Percentiles rank a stretch among this genome's conserved stretches.
Conservation (phyloP, 2,888 invertebrate species). For the Villa cingulata region DNA sequence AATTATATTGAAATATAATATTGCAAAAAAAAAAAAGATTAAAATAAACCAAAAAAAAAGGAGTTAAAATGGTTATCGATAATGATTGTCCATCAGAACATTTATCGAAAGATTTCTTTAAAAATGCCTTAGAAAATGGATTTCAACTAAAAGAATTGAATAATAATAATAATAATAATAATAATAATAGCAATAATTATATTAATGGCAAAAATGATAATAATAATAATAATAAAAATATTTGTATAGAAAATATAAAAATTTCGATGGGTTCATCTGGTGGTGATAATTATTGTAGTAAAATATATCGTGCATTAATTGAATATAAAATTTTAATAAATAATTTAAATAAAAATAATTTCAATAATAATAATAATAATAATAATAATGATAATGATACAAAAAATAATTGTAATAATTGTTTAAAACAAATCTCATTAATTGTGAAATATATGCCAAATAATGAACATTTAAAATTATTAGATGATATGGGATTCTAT, state of each 20-base stretch:
- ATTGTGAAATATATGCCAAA: constrained; percentile 14
- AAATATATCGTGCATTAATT: constrained; percentile 27
- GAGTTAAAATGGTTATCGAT: too few relatives aligned
- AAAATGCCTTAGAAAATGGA: neutral
- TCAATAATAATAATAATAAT: neutral
- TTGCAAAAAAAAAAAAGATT: too few relatives aligned
- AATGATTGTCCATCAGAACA: neutral
- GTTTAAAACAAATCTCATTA: constrained; percentile 6
- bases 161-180: constrained; percentile 21
- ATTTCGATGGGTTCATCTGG: constrained; percentile 27
- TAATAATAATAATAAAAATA: constrained; percentile 17
- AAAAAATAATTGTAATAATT: neutral
- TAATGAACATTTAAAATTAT: constrained; percentile 9
- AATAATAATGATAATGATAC: neutral
- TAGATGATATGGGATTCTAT: constrained; percentile 16
- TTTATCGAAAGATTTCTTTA: neutral
- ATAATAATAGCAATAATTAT: constrained; percentile 16
- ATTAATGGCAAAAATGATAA: constrained; percentile 20
- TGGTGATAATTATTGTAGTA: constrained; percentile 33
- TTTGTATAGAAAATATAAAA: constrained; percentile 26
- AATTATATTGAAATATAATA: too few relatives aligned
- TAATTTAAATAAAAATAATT: too few relatives aligned
- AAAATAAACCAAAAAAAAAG: too few relatives aligned
- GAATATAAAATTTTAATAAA: neutral
- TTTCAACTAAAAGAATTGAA: neutral